Evolutionary conservation across 1,140 invertebrate genomes (phyloP).

Genomic region (Lanistes nyassanus): DNA sequence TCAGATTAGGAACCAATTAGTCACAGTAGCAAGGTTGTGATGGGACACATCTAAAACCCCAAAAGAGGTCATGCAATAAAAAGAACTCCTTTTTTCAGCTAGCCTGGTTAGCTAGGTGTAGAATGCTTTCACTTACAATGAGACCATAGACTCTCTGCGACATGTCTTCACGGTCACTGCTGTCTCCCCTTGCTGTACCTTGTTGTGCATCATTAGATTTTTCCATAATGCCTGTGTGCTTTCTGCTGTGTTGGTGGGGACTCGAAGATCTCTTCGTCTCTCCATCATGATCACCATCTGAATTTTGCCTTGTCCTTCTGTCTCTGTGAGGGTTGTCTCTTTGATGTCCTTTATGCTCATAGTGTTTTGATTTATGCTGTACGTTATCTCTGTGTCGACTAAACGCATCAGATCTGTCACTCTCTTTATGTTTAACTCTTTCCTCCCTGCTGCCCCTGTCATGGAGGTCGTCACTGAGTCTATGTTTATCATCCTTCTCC

Average conservation of each 20-base stretch:
- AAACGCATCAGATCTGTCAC: neutral
- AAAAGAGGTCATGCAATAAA: too few relatives aligned
- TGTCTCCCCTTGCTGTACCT: neutral
- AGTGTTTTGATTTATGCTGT: slow-evolving; percentile 9
- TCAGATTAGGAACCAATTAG: too few relatives aligned
- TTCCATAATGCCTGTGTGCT: slow-evolving; percentile 8
- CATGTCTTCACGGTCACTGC: slow-evolving; percentile 8
- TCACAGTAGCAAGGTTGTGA: too few relatives aligned
- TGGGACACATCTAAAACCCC: too few relatives aligned
- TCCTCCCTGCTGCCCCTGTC: neutral
- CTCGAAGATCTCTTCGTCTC: slow-evolving; percentile 9
- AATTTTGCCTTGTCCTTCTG: slow-evolving; percentile 1
- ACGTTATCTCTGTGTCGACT: neutral
- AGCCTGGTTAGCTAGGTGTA: too few relatives aligned
- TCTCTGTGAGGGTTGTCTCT: neutral
- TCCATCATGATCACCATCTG: neutral
- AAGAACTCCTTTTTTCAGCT: too few relatives aligned
- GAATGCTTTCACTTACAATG: slow-evolving; percentile 14
- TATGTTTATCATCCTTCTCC: slow-evolving; percentile 17
- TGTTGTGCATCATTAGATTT: neutral
- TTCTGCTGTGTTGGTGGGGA: slow-evolving; percentile 16
- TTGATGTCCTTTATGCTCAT: neutral
- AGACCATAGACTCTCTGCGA: slow-evolving; percentile 4
- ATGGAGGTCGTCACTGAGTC: slow-evolving; percentile 14
- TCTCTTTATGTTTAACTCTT: neutral